A percentile compares a stretch with the other conserved stretches of the same genome.
These are phyloP conservation scores for Beroe forskalii DNA, from an alignment of 37 sponge, comb jelly and placozoan genomes.

Conservation along the genomic window DNA sequence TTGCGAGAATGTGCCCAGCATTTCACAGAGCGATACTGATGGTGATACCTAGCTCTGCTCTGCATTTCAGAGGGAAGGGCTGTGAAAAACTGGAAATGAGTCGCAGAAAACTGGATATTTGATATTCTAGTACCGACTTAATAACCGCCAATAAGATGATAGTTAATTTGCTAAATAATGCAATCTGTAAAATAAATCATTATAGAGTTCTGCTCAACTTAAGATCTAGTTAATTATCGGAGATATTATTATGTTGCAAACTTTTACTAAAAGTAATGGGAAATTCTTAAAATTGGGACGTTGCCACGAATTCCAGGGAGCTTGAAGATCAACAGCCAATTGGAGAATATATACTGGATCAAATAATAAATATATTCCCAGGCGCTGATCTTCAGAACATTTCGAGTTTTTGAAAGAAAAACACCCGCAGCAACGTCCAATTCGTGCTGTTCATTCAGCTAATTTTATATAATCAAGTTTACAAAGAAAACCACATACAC, in stretches of 20 bases:
- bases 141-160: not conserved
- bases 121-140: no score
- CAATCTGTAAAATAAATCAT: slow-evolving; percentile 38
- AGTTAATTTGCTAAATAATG: not conserved
- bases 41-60: no score
- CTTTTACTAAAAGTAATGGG: slow-evolving; percentile 60
- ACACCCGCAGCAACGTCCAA: not conserved
- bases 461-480: not conserved
- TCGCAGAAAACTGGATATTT: no score
- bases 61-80: no score
- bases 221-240: not conserved
- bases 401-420: no score
- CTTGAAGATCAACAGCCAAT: no score
- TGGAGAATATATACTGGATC: no score
- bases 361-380: no score
- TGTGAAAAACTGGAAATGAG: no score
- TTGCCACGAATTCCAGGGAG: not conserved
- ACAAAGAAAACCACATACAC: not conserved
- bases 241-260: slow-evolving; percentile 22
- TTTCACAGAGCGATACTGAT: no score
- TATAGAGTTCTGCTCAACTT: not conserved
- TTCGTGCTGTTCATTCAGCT: not conserved
- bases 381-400: no score
- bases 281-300: not conserved
- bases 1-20: no score